Evolutionary conservation across 2,113 vertebrate species (phyloP).

Genomic region (Leuciscus idus): DNA sequence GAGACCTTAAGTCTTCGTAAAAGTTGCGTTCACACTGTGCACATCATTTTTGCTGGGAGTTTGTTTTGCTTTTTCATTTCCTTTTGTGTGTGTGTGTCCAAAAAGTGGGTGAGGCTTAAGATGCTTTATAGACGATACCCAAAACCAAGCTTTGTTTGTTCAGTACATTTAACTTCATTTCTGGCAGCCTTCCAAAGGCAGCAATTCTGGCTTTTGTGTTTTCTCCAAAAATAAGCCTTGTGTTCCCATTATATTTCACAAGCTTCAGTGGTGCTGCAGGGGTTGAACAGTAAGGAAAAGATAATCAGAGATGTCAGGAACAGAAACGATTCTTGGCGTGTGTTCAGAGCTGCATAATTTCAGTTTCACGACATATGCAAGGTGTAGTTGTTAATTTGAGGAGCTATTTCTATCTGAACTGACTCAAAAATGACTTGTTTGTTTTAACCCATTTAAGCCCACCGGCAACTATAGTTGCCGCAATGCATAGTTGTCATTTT

Average conservation of each 20-base stretch:
- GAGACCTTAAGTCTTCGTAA: background rate
- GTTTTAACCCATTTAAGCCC: no score
- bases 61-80: background rate
- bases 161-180: conserved; percentile 37
- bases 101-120: background rate
- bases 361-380: background rate
- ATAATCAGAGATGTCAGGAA: background rate
- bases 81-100: background rate
- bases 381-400: conserved; percentile 7
- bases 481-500: no score
- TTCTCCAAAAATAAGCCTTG: conserved; percentile 65
- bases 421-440: background rate
- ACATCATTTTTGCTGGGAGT: background rate
- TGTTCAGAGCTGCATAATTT: background rate
- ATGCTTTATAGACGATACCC: conserved; percentile 35
- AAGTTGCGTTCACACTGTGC: background rate
- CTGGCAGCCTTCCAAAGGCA: conserved; percentile 49
- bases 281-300: background rate
- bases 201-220: conserved; percentile 66
- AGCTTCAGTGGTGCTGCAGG: background rate
- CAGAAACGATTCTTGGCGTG: background rate
- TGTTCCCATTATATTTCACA: conserved; percentile 40
- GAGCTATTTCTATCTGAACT: background rate
- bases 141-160: conserved; percentile 60
- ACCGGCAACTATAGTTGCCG: no score